These are phyloP conservation scores for Eutolmus rufibarbis DNA, from an alignment of 2,888 invertebrate genomes.

Conservation along the genomic window DNA sequence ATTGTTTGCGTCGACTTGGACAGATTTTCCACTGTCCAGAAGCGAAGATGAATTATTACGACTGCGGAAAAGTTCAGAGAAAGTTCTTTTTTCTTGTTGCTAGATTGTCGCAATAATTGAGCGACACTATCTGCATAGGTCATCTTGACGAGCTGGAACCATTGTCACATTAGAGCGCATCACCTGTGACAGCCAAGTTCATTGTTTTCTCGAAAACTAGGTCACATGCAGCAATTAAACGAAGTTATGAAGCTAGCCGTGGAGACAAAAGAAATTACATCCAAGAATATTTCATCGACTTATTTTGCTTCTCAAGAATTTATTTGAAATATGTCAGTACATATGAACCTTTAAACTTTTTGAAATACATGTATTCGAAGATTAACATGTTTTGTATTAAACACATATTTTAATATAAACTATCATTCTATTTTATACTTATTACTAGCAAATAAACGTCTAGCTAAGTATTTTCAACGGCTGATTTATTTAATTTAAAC, in stretches of 20 bases:
- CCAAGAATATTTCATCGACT: background rate
- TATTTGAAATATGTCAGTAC: background rate
- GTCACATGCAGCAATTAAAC: background rate
- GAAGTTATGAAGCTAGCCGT: background rate
- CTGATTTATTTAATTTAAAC: too few relatives aligned
- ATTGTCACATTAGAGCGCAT: constrained; percentile 16
- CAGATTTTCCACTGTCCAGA: background rate
- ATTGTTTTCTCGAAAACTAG: constrained; percentile 5
- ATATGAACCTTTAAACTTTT: background rate
- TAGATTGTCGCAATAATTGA: background rate
- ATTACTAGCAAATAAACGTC: too few relatives aligned
- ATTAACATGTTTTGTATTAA: too few relatives aligned
- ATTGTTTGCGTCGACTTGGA: background rate
- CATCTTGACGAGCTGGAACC: background rate
- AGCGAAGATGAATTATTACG: constrained; percentile 6
- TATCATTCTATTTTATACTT: too few relatives aligned
- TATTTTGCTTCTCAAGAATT: background rate
- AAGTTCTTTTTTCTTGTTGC: background rate
- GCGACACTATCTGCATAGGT: background rate
- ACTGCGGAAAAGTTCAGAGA: background rate
- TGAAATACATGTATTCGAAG: background rate
- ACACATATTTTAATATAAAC: too few relatives aligned
- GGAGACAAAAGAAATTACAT: background rate
- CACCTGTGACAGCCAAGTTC: background rate
- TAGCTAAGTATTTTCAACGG: too few relatives aligned